These are phyloP conservation scores for Xiphorhynchus elegans DNA, from an alignment of 2,113 vertebrate genomes.

Conservation along the genomic window DNA sequence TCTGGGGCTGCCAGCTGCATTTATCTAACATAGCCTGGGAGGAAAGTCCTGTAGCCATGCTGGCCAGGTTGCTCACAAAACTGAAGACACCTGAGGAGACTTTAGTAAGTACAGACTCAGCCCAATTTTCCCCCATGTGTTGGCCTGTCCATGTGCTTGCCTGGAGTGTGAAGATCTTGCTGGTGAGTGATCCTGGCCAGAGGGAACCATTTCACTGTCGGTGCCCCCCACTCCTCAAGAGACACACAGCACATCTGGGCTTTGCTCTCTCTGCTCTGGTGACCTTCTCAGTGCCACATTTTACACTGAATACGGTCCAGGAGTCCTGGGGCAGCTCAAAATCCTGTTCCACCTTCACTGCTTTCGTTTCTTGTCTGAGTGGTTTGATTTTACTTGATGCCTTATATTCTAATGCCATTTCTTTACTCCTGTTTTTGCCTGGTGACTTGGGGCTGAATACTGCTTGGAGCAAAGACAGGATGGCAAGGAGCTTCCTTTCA, in stretches of 20 bases:
- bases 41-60: not conserved
- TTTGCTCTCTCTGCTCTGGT: not conserved
- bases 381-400: not conserved
- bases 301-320: not conserved
- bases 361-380: not conserved
- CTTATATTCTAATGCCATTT: not conserved
- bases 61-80: not conserved
- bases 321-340: not conserved
- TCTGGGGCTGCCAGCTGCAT: not conserved
- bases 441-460: not conserved
- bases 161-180: not conserved
- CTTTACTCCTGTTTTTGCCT: not conserved
- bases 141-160: not conserved
- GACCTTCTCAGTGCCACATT: not conserved
- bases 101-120: not conserved
- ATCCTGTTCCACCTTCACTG: not conserved
- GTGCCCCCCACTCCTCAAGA: not conserved
- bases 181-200: accelerated
- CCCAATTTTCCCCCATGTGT: not conserved
- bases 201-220: accelerated
- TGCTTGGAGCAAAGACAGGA: not conserved
- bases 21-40: not conserved
- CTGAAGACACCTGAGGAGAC: not conserved
- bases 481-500: not conserved
- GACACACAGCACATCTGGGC: not conserved